phyloP scores from a whole-genome alignment of 1,140 invertebrate species.

The Pristionchus pacificus region DNA sequence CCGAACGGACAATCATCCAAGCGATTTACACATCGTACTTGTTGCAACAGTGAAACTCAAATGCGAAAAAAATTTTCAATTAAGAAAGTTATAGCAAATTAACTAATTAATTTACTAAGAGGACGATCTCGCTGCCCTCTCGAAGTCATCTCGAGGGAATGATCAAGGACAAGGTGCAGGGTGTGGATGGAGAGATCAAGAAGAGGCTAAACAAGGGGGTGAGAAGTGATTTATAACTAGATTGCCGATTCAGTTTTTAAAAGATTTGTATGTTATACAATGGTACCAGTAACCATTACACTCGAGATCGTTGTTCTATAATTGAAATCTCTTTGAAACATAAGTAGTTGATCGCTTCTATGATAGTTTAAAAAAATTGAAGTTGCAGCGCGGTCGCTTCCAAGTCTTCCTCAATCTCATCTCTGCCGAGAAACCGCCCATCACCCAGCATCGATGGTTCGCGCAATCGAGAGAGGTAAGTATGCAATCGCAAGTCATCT shows the following conservation, averaged over 20 bases:
- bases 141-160: slow-evolving; percentile 47
- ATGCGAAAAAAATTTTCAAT: not conserved
- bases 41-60: not conserved
- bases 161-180: slow-evolving; percentile 52
- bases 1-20: too few species aligned
- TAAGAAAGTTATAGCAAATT: not conserved
- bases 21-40: not conserved
- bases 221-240: slow-evolving; percentile 18
- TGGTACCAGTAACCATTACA: not conserved
- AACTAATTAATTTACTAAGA: not conserved
- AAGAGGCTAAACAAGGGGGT: slow-evolving; percentile 56
- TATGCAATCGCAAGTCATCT: too few species aligned
- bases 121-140: slow-evolving; percentile 50
- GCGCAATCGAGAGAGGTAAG: slow-evolving; percentile 50
- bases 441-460: slow-evolving; percentile 49
- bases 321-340: not conserved
- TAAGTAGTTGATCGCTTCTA: not conserved
- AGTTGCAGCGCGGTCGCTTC: slow-evolving; percentile 52
- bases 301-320: not conserved
- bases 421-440: slow-evolving; percentile 49
- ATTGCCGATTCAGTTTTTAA: too few species aligned
- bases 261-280: too few species aligned
- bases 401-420: slow-evolving; percentile 57
- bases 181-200: slow-evolving; percentile 54
- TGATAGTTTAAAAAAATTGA: not conserved